A percentile compares a stretch with the other conserved stretches of the same genome.
Evolutionary conservation across 1,140 invertebrate genomes (phyloP).

Genomic region (Bombus waltoni): DNA sequence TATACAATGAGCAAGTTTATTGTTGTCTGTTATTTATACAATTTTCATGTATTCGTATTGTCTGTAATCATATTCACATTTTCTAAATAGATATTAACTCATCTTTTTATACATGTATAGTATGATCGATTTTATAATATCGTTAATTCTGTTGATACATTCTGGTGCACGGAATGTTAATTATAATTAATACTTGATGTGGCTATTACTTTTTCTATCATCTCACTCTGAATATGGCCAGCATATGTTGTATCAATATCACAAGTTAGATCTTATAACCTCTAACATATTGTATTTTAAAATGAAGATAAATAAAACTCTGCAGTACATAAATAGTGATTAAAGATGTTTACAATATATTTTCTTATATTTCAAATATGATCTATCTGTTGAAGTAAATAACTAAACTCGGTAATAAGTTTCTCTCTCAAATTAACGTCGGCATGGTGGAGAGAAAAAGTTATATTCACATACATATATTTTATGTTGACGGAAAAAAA

Average conservation of each 20-base stretch:
- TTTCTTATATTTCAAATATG: background rate
- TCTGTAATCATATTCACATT: slow-evolving; percentile 9
- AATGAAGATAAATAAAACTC: background rate
- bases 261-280: background rate
- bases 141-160: slow-evolving; percentile 13
- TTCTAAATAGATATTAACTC: slow-evolving; percentile 23
- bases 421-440: too few species aligned
- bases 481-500: too few species aligned
- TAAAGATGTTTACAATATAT: background rate
- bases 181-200: background rate
- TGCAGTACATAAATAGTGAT: background rate
- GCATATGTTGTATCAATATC: background rate
- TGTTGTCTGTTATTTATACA: slow-evolving; percentile 30
- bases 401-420: too few species aligned
- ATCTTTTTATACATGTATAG: background rate
- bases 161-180: slow-evolving; percentile 6
- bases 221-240: background rate
- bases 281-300: background rate
- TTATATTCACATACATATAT: too few species aligned
- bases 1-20: slow-evolving; percentile 9
- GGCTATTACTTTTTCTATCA: background rate
- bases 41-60: background rate
- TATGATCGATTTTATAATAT: slow-evolving; percentile 1
- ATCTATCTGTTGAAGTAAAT: too few species aligned
- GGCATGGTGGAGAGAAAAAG: too few species aligned